Base-by-base conservation (phyloP, 2,888 invertebrate genomes). In the Spisula solida region DNA sequence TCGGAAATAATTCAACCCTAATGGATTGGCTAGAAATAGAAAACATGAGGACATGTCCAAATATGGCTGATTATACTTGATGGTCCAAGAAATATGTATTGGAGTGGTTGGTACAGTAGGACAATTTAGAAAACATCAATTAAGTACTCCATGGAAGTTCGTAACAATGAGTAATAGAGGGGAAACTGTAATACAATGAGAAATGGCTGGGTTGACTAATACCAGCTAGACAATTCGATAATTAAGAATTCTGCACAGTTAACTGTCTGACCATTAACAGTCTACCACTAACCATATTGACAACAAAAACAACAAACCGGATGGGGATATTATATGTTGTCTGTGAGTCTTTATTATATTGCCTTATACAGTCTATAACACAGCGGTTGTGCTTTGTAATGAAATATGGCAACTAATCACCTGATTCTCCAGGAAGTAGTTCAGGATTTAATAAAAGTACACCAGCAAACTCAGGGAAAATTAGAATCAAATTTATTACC, bases 11-110 rank as follows among this genome's bases (percentile, higher is more conserved):
- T 66, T 66, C 4, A 4, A 1, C 60, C 60, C 60, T 25, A 66
- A 66, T 66, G 60, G 60, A 66, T 25, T 12, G 60, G 60, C 60
- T 25, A 25, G 60, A 66, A 66, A 66, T 25, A 25, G 60, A 66
- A 66, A 66, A 66, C 60, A 25, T 66, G 25, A 66, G 60, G 60
- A 66, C n/a, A 66, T 10, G n/a, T n/a, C n/a, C n/a, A 66, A 66
- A 66, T 66, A n/a, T 66, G 10, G 60, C 60, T 66, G 60, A 66
- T 66, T 25, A 66, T 66, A 12, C 25, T 66, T 66, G 60, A 66
- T 66, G 60, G 60, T 66, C 60, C 25, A 66, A 66, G 60, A 66
- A 66, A 66, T 25, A 25, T 25, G 10, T 66, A 66, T 66, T n/a
- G 60, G 5, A 8, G n/a, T 25, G 60, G 0, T 66, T 0, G 25